phyloP scores from a whole-genome alignment of 2,797 vertebrate species.

The Pangasius djambal region DNA sequence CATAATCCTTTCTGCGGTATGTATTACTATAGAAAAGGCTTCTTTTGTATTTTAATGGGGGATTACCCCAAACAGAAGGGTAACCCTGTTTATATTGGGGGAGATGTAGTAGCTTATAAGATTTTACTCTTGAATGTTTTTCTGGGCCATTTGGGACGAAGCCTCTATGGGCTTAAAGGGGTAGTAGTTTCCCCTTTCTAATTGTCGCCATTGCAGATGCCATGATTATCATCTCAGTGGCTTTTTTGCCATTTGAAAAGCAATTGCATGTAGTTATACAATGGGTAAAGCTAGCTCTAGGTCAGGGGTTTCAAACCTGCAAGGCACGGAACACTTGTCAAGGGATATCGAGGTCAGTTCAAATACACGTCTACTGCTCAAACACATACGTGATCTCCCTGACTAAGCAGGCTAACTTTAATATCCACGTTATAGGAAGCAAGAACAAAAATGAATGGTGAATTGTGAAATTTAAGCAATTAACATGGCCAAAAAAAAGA shows the following conservation, averaged over 20 bases:
- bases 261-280: not conserved
- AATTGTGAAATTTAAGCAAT: not conserved
- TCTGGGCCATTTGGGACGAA: not conserved
- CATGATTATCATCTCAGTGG: not conserved
- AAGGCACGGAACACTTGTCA: not conserved
- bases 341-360: not conserved
- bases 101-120: not conserved
- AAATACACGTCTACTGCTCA: not conserved
- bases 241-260: not conserved
- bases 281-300: not conserved
- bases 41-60: conserved; percentile 6
- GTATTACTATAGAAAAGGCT: not conserved
- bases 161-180: not conserved
- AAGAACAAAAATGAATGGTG: not conserved
- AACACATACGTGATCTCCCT: not conserved
- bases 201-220: not conserved
- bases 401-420: not conserved
- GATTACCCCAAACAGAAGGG: not conserved
- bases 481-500: not conserved
- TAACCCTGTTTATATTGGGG: not conserved
- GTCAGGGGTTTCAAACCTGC: not conserved
- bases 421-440: not conserved
- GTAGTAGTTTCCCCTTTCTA: not conserved
- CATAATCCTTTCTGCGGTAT: not conserved
- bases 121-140: not conserved